These are phyloP conservation scores for Paratrypauchen microcephalus DNA, from an alignment of 2,797 vertebrate species.

Conservation along the genomic window DNA sequence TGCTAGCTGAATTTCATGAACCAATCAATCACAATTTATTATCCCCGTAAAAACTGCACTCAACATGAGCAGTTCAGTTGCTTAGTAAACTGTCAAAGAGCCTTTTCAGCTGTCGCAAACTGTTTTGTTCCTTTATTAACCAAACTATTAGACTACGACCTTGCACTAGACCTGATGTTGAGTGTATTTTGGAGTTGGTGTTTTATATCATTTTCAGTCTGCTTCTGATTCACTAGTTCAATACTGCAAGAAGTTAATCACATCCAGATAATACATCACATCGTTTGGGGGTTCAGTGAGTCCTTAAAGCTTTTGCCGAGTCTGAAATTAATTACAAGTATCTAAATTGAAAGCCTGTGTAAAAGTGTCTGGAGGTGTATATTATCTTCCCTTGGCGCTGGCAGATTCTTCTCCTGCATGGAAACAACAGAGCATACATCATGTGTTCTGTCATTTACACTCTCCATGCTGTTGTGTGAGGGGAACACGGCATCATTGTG, in stretches of 20 bases:
- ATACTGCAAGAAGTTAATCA: constrained; percentile 10
- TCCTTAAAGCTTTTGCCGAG: constrained; percentile 3
- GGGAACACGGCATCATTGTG: not conserved
- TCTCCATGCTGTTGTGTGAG: constrained; percentile 3
- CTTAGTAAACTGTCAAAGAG: not conserved
- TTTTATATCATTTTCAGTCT: constrained; percentile 13
- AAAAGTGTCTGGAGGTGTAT: constrained; percentile 15
- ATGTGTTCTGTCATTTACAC: constrained; percentile 9
- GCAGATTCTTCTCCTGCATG: constrained; percentile 18
- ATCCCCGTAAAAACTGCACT: not conserved
- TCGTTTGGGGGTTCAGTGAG: constrained; percentile 1
- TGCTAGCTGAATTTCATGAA: not conserved
- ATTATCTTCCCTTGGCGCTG: constrained; percentile 11
- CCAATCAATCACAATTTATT: not conserved
- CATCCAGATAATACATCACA: constrained; percentile 2
- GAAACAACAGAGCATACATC: constrained; percentile 3
- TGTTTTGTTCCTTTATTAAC: not conserved
- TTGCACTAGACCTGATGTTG: not conserved
- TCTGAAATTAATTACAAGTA: constrained; percentile 14
- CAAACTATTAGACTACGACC: not conserved
- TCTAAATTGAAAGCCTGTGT: constrained; percentile 10
- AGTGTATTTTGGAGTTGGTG: not conserved
- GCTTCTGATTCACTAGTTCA: constrained; percentile 11
- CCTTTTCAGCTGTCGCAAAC: not conserved
- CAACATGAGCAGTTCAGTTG: not conserved